phyloP scores from a whole-genome alignment of 2,113 vertebrate genomes.

The Nyctibius bracteatus region DNA sequence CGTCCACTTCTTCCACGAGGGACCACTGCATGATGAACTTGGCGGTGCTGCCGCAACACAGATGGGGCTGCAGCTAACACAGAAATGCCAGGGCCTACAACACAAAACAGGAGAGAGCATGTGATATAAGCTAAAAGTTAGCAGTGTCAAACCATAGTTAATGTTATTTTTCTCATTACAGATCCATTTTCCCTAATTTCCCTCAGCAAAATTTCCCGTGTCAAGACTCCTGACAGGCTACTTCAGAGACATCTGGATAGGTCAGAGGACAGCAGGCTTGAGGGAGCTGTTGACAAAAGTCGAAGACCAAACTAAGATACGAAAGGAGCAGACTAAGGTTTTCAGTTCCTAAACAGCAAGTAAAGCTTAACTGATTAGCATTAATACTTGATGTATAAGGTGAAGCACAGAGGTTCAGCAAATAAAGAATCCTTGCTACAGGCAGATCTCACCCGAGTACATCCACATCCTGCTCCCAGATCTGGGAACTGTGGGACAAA shows the following conservation, averaged over 20 bases:
- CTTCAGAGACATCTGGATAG: neutral
- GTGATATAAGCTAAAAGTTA: neutral
- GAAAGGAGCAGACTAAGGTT: neutral
- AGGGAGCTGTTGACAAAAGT: neutral
- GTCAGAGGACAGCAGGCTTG: neutral
- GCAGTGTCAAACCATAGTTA: neutral
- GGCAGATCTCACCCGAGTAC: neutral
- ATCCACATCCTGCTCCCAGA: neutral
- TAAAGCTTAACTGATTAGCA: neutral
- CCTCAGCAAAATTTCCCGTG: neutral
- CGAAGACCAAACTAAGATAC: neutral
- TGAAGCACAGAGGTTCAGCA: neutral
- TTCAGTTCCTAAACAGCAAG: neutral
- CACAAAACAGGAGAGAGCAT: neutral
- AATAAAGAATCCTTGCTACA: neutral
- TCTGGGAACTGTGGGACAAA: neutral
- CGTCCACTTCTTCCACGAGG: conserved; percentile 89
- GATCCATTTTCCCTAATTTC: neutral
- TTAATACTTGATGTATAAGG: neutral
- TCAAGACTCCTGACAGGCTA: neutral
- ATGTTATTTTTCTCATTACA: neutral
- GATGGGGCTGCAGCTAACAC: conserved; percentile 62
- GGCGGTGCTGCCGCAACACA: conserved; percentile 70
- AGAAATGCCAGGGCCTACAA: conserved; percentile 71
- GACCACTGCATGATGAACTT: conserved; percentile 82